Evolutionary conservation across 2,888 invertebrate species (phyloP), one percentile per base, ranked within the genome.

Genomic region (Macrosiphum euphorbiae): DNA sequence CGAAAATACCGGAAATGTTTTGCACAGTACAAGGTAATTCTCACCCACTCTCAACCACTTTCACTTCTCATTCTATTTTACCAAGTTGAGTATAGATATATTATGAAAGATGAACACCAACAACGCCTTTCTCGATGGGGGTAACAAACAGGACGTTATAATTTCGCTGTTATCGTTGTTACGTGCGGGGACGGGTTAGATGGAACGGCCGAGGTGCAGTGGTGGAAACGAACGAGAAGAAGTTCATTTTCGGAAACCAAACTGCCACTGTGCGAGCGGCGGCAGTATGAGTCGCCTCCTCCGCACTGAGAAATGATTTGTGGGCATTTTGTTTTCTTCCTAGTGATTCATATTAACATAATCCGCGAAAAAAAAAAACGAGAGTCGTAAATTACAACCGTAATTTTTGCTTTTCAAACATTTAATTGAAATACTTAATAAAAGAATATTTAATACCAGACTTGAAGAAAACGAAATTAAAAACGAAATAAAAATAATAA

Each of bases 351-450:
- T 87, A n/a, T n/a, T n/a, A 87, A 87, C 50, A 67, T 61, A 61
- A 87, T 87, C 87, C 61, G 2, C 2, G 10, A 26, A 90, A 90
- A 35, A 90, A 90, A 50, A 52, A 91, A 91, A 85, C 41, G n/a
- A 91, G 58, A 91, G 91, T 86, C 86, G 28, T 92, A 92, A 92
- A 87, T 92, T 87, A 92, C 28, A 8, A 67, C 61, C 50, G 61
- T 92, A 87, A 67, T 92, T 92, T 91, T 92, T 61, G 61, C 50
- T 87, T 92, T 92, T 67, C 87, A 35, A 92, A 92, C 92, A 92
- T 92, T 92, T 92, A 92, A 87, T 87, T 92, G 92, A 92, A 92
- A 92, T 87, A 92, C 92, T 92, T 87, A 92, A 92, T 92, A 92
- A 92, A 50, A 87, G 87, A 92, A 87, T 92, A 92, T 87, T 87